phyloP scores from a whole-genome alignment of 2,888 invertebrate species.

The Euphydryas editha region DNA sequence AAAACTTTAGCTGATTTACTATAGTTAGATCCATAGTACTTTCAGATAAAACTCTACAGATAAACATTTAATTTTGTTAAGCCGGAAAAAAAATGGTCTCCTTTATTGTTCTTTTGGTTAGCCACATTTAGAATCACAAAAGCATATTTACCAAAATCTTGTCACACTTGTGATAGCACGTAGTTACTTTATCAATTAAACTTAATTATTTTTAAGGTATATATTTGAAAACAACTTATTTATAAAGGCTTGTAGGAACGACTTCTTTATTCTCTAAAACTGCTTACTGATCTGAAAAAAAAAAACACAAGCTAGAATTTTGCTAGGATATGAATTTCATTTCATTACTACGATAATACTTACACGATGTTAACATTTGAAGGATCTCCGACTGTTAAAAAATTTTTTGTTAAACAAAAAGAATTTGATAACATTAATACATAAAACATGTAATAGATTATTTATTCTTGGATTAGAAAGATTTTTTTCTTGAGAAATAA shows the following conservation, averaged over 20 bases:
- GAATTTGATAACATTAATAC: too few relatives aligned
- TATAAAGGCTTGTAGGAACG: background rate
- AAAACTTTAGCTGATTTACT: too few relatives aligned
- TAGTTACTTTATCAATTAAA: background rate
- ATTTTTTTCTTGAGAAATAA: too few relatives aligned
- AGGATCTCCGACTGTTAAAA: conserved; percentile 46
- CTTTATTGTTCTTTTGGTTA: conserved; percentile 7
- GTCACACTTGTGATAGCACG: background rate
- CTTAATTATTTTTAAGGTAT: background rate
- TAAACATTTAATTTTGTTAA: too few relatives aligned
- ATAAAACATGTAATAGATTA: too few relatives aligned
- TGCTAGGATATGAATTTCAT: background rate
- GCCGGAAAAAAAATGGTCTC: too few relatives aligned
- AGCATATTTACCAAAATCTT: background rate
- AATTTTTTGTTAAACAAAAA: background rate
- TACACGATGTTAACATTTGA: conserved; percentile 35
- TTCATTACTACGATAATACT: background rate
- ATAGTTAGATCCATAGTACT: too few relatives aligned
- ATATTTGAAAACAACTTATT: background rate
- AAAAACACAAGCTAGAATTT: background rate
- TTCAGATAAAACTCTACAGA: too few relatives aligned
- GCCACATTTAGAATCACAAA: conserved; percentile 13
- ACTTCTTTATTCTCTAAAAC: conserved; percentile 13
- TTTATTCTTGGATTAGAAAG: too few relatives aligned
- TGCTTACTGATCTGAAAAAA: conserved; percentile 35